Base-by-base conservation (phyloP, 1,140 invertebrate species). In the Sminthurides bifidus region DNA sequence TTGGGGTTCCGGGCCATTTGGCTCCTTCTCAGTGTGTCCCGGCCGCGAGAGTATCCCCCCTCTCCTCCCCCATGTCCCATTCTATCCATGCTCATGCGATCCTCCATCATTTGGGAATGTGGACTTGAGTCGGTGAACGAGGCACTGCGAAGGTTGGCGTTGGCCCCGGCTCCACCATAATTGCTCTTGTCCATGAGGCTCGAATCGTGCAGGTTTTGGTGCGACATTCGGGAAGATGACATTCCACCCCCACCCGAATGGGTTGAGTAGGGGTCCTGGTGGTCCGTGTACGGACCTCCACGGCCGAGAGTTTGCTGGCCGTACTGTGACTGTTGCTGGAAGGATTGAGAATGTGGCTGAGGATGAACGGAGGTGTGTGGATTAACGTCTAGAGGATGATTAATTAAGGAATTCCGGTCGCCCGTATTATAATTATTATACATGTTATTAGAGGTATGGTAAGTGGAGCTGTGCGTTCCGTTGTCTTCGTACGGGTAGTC, bases 21-120 rank as follows among this genome's bases (percentile, higher is more conserved):
- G 65, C 59, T 60, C 55, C 66, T 58, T 43, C 60, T 10, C 41
- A 61, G 10, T 29, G 63, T 41, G 41, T 63, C 48, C 38, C 56
- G 50, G 33, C 49, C 53, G 41, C 52, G 30, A 35, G 50, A 43
- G 10, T 27, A 53, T 37, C 50, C 49, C 54, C 46, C 49, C 26
- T 17, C 50, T 17, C n/a, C 52, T 35, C 29, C 56, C 40, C 1
- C n/a, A n/a, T n/a, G n/a, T n/a, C n/a, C n/a, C n/a, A n/a, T n/a
- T n/a, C n/a, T n/a, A n/a, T n/a, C 37, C 14, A 40, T 56, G 46
- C 44, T 54, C 24, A 33, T 54, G 17, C 43, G 43, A 30, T 50
- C 50, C 23, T 50, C 60, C 45, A 63, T 24, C 45, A 54, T 48
- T 14, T 59, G 50, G 56, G 58, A 59, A 59, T 59, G 59, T 56